A percentile compares a stretch with the other conserved stretches of the same genome.
Evolutionary conservation across 2,888 invertebrate genomes (phyloP).

Genomic region (Antitype chi): DNA sequence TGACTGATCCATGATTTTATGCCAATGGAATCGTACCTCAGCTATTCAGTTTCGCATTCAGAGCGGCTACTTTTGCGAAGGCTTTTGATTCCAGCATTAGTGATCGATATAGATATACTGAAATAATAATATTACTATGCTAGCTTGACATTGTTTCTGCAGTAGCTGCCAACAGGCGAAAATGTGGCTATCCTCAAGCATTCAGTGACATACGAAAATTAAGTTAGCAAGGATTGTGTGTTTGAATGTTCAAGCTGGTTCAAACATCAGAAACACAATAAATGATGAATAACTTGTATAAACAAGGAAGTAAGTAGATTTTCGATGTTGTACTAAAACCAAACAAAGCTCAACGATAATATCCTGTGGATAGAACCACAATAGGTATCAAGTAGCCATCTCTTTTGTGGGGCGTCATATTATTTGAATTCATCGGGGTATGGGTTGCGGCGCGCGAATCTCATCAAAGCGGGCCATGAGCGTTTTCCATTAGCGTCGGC

Average conservation of each 20-base stretch:
- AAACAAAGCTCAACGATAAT: constrained; percentile 19
- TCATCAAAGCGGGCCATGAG: constrained; percentile 77
- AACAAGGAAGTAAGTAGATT: not conserved
- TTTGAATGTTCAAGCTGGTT: not conserved
- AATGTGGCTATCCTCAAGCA: not conserved
- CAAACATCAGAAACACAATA: not conserved
- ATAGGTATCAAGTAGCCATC: constrained; percentile 53
- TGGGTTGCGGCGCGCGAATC: constrained; percentile 67
- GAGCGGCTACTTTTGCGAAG: not conserved
- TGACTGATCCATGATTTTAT: constrained; percentile 43
- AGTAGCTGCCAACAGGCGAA: not conserved
- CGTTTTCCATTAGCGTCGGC: constrained; percentile 82
- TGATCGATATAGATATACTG: not conserved
- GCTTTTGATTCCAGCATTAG: not conserved
- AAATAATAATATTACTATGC: constrained; percentile 2
- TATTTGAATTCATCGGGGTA: constrained; percentile 63
- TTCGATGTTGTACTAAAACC: not conserved
- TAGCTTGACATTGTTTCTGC: constrained; percentile 10
- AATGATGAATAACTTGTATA: constrained; percentile 1
- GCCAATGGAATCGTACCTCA: not conserved
- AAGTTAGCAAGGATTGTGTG: not conserved
- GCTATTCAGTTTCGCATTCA: not conserved
- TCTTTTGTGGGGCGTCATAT: constrained; percentile 54
- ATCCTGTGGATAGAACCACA: constrained; percentile 62
- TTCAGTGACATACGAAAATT: not conserved